Percentiles rank a stretch among this genome's conserved stretches.
phyloP scores from a whole-genome alignment of 2,797 vertebrate genomes.

The Clangula hyemalis region DNA sequence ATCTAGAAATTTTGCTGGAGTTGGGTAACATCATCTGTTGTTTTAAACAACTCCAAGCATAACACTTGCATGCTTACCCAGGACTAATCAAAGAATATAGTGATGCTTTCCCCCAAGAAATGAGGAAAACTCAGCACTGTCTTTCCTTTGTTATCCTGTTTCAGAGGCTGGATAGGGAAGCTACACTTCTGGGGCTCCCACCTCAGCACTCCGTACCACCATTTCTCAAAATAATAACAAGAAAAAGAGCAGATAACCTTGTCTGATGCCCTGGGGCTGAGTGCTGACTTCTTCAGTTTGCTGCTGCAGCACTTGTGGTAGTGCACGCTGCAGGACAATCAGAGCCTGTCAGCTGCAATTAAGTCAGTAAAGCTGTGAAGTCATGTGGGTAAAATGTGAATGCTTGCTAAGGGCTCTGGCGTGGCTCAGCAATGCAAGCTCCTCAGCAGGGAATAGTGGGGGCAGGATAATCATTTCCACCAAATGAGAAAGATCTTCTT shows the following conservation, averaged over 20 bases:
- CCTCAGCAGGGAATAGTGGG: neutral
- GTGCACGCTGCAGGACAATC: neutral
- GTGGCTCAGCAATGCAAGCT: neutral
- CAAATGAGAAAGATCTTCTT: neutral
- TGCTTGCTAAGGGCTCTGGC: neutral
- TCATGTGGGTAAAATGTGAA: neutral
- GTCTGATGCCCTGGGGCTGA: neutral
- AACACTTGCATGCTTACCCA: rapidly evolving
- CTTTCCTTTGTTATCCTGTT: neutral
- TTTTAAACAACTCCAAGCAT: neutral
- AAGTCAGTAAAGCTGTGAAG: neutral
- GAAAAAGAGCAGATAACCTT: neutral
- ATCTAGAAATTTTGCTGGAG: neutral
- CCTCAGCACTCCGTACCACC: neutral
- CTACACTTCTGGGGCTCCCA: neutral
- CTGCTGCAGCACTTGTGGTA: neutral
- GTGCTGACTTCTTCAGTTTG: neutral
- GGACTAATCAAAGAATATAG: neutral
- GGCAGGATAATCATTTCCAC: neutral
- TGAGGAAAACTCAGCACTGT: neutral
- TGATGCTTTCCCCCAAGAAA: neutral
- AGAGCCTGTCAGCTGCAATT: neutral
- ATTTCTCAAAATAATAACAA: neutral
- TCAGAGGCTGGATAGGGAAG: neutral
- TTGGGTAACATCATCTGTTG: neutral